Evolutionary conservation across 1,140 invertebrate genomes (phyloP), one percentile per base, ranked within the genome.

Genomic region (Nymphalis io): DNA sequence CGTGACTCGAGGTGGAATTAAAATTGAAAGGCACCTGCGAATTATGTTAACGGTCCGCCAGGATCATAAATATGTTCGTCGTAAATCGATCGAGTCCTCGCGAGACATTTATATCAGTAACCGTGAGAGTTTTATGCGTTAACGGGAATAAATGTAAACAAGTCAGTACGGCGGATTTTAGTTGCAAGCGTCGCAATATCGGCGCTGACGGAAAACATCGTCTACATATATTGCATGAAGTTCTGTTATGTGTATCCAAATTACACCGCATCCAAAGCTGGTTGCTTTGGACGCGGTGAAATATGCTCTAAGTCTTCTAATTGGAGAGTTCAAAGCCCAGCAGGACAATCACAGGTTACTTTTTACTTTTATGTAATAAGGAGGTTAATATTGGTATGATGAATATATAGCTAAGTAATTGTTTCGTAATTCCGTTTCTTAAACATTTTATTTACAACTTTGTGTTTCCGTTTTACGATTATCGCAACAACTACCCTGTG

Each of bases 1-100:
- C 23, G 8, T n/a, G 27, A 38, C 40, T 59, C n/a, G 11, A n/a
- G 27, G 44, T 39, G 15, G 69, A 38, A 42, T 76, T 48, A 70
- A 77, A 75, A 76, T 58, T 69, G 66, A 70, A 70, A 75, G 69
- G 61, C 79, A 79, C 74, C 74, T 83, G 81, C 70, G 61, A 60
- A 55, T 66, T 51, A 60, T 68, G 74, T 77, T 75, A 75, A 76
- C 71, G 76, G 53, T 48, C 53, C 58, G 74, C 68, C 23, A 76
- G 44, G 70, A 23, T 74, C 79, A 76, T 83, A 81, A 83, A 79
- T 60, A 70, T 38, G 16, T 48, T 27, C 42, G 40, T 64, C 44
- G 57, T 60, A 60, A 65, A 65, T 80, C 76, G 80, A 77, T 74
- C 72, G 75, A 33, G 21, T 33, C 23, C 60, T 44, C 44, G 40